Conservation (phyloP, 1,140 invertebrate species). For the Dermatophagoides farinae region DNA sequence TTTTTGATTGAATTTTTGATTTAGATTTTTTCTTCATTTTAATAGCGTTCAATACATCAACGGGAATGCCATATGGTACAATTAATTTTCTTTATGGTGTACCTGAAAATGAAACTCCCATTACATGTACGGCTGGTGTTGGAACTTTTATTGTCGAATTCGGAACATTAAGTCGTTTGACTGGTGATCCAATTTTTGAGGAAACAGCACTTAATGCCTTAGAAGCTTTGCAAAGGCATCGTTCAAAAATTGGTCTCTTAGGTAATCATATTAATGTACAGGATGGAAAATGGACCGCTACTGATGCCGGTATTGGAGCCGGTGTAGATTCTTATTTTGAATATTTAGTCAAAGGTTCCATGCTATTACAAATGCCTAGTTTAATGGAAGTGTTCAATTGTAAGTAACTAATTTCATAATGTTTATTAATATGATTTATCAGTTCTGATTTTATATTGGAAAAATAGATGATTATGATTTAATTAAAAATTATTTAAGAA, state of each 20-base stretch:
- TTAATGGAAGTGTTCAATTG: slow-evolving; percentile 70
- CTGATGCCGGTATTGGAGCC: slow-evolving; percentile 73
- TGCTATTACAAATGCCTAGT: slow-evolving; percentile 49
- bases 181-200: slow-evolving; percentile 85
- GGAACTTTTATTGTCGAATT: slow-evolving; percentile 96
- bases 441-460: not conserved
- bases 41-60: slow-evolving; percentile 35
- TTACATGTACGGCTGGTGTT: slow-evolving; percentile 93
- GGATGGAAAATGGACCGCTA: slow-evolving; percentile 86
- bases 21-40: not conserved
- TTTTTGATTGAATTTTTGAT: slow-evolving; percentile 2
- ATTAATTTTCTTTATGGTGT: slow-evolving; percentile 77
- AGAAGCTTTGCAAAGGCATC: slow-evolving; percentile 58
- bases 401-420: slow-evolving; percentile 2
- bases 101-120: slow-evolving; percentile 75
- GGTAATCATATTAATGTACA: slow-evolving; percentile 93
- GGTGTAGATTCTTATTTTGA: slow-evolving; percentile 98
- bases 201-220: slow-evolving; percentile 75
- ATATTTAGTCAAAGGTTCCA: slow-evolving; percentile 85
- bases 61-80: slow-evolving; percentile 96
- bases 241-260: slow-evolving; percentile 67
- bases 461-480: slow-evolving; percentile 42
- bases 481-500: slow-evolving; percentile 66
- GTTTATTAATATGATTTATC: not conserved
- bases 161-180: slow-evolving; percentile 75